Evolutionary conservation across 2,888 invertebrate genomes (phyloP).

Genomic region (Lithophane ornitopus): DNA sequence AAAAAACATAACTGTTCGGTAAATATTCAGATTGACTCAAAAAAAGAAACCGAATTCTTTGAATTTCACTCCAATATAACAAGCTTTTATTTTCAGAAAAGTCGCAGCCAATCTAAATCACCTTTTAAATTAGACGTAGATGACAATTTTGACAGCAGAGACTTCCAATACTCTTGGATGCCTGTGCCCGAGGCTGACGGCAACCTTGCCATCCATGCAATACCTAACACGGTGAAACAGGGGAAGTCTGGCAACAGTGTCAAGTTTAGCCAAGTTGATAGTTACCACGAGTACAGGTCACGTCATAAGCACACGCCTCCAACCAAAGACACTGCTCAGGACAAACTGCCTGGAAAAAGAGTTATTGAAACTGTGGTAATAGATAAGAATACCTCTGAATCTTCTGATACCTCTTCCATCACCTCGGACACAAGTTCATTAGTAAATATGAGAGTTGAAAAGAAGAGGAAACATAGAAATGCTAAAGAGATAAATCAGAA

Average conservation of each 20-base stretch:
- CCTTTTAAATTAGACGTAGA: conserved; percentile 65
- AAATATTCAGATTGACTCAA: conserved; percentile 18
- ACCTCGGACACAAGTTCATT: conserved; percentile 78
- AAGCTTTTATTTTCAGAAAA: conserved; percentile 71
- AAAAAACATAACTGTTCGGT: conserved; percentile 70
- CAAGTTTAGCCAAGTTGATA: conserved; percentile 84
- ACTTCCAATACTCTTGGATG: conserved; percentile 87
- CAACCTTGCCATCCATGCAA: conserved; percentile 82
- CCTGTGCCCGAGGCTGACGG: conserved; percentile 86
- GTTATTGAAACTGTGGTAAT: conserved; percentile 74
- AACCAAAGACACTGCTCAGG: conserved; percentile 78
- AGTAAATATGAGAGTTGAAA: conserved; percentile 70
- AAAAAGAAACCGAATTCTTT: neutral
- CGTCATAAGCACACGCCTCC: conserved; percentile 87
- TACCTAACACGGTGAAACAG: conserved; percentile 78
- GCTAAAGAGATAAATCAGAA: conserved; percentile 62
- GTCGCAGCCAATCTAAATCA: conserved; percentile 71
- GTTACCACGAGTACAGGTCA: conserved; percentile 87
- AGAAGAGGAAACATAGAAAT: conserved; percentile 57
- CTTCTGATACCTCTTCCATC: conserved; percentile 70
- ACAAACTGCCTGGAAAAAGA: conserved; percentile 65
- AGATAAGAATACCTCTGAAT: conserved; percentile 70
- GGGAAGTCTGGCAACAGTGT: conserved; percentile 79
- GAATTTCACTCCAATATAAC: neutral
- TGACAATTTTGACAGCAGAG: conserved; percentile 70